Evolutionary conservation across 2,888 invertebrate genomes (phyloP), one percentile per base, ranked within the genome.

Genomic region (Choreutis nemorana): DNA sequence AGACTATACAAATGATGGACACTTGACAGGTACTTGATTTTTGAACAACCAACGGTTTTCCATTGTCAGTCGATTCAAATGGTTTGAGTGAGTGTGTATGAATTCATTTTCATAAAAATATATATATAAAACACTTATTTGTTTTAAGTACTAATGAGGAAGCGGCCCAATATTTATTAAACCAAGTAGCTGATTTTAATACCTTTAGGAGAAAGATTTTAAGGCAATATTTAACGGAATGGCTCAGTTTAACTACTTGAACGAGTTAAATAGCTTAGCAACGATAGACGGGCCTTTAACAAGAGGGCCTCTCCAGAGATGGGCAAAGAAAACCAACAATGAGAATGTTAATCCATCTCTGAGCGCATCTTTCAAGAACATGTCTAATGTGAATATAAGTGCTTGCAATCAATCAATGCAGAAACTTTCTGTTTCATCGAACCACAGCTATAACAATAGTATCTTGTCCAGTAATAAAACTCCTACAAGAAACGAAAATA

Each of bases 181-280:
- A n/a, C n/a, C n/a, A n/a, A n/a, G n/a, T n/a, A n/a, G n/a, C n/a
- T n/a, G n/a, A n/a, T n/a, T n/a, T n/a, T n/a, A n/a, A n/a, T n/a
- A n/a, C n/a, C n/a, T n/a, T n/a, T n/a, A n/a, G n/a, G n/a, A n/a
- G n/a, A n/a, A n/a, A n/a, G n/a, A n/a, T n/a, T n/a, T n/a, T n/a
- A n/a, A n/a, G n/a, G 4, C 13, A 10, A 12, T 13, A 33, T 16
- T 33, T 16, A 31, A 33, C 39, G 54, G 31, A 39, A 91, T 92
- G 91, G 83, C 90, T 25, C 90, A 91, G 50, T 87, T 91, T 51
- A 88, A 87, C 52, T 91, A 87, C 61, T 77, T 89, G 43, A 90
- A 90, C 60, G 92, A 92, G 66, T 75, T 92, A 36, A 90, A 87
- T 45, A 90, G 83, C 75, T 81, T 89, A 32, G 77, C 89, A 12